Percentiles rank a stretch among this genome's conserved stretches.
phyloP scores from a whole-genome alignment of 2,797 vertebrate genomes.

The Xenops minutus region DNA sequence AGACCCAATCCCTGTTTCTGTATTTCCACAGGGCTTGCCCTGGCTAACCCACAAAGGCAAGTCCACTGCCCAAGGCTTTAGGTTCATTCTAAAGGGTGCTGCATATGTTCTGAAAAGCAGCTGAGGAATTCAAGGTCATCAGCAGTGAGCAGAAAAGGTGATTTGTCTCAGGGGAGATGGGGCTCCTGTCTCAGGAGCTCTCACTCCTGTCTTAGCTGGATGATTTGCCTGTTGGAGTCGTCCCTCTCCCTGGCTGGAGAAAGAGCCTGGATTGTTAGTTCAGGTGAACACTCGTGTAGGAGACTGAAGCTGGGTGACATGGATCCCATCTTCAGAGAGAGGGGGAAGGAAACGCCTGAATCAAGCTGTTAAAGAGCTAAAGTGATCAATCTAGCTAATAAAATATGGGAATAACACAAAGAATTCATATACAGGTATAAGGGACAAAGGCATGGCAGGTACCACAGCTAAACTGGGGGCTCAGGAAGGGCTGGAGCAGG shows the following conservation, averaged over 20 bases:
- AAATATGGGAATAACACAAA: accelerated
- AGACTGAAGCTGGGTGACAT: neutral
- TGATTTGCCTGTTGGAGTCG: neutral
- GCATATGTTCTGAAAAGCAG: neutral
- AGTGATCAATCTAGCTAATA: neutral
- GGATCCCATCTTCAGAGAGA: neutral
- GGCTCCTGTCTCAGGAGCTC: neutral
- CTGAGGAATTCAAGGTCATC: neutral
- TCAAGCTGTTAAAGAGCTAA: neutral
- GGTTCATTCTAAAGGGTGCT: neutral
- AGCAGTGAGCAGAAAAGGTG: neutral
- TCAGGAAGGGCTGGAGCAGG: neutral
- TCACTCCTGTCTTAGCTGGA: neutral
- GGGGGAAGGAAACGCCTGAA: neutral
- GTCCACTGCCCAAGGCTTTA: neutral
- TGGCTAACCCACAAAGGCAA: neutral
- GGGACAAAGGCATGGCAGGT: neutral
- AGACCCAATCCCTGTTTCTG: neutral
- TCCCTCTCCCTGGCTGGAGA: neutral
- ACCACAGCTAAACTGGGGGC: neutral
- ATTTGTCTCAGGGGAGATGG: neutral
- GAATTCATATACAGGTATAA: neutral
- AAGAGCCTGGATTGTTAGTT: neutral
- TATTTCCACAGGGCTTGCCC: neutral
- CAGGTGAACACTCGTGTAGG: accelerated